Percentiles rank a stretch among this genome's conserved stretches.
These are phyloP conservation scores for Thymelicus lineola DNA, from an alignment of 2,888 invertebrate genomes.

Conservation along the genomic window DNA sequence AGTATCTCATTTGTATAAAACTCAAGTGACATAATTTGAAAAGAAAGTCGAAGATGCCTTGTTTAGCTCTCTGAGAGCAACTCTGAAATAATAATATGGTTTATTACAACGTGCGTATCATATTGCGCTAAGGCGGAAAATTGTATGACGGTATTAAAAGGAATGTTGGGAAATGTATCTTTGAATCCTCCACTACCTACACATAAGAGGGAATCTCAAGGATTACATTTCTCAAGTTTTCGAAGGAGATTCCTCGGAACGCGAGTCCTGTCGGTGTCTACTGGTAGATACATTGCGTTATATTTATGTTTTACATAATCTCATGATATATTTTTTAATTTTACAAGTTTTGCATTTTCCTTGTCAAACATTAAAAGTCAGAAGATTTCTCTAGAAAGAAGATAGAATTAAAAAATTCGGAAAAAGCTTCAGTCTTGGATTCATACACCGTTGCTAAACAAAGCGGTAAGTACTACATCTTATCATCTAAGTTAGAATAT, in stretches of 20 bases:
- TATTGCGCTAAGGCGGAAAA: constrained; percentile 56
- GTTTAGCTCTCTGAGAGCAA: constrained; percentile 66
- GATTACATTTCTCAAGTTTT: constrained; percentile 57
- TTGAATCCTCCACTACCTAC: constrained; percentile 54
- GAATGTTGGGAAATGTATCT: constrained; percentile 48
- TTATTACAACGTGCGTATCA: constrained; percentile 51
- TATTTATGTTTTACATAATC: no score
- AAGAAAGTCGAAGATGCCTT: constrained; percentile 64
- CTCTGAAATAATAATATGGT: constrained; percentile 57
- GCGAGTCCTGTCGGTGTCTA: background rate
- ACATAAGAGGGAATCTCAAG: constrained; percentile 60
- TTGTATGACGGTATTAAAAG: constrained; percentile 50
- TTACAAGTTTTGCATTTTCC: no score
- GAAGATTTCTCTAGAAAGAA: no score
- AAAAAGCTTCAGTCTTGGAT: no score
- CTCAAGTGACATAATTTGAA: constrained; percentile 53
- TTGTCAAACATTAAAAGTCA: no score
- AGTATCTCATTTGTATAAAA: constrained; percentile 47
- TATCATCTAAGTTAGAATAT: no score
- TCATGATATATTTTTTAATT: no score
- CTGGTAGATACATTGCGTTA: no score
- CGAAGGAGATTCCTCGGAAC: constrained; percentile 40
- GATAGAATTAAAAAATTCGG: no score
- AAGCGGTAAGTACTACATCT: no score
- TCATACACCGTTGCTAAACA: no score